Evolutionary conservation across 2,113 vertebrate species (phyloP), one percentile per base, ranked within the genome.

Genomic region (Callipepla californica): DNA sequence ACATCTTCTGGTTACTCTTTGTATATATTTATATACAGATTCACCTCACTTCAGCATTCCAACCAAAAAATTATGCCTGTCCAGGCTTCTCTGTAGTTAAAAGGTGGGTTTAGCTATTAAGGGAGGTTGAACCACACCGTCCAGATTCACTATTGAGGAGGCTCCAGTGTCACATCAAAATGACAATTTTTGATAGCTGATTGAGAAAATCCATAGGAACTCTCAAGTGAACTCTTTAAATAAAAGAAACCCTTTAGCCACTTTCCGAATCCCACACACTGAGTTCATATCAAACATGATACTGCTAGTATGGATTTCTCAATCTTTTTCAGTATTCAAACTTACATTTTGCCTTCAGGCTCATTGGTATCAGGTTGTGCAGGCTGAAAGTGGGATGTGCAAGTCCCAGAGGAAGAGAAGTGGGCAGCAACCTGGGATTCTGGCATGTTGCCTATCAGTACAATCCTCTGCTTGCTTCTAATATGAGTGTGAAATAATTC

Each of bases 331-430:
- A 61, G 30, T 59, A 86, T 75, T 95, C 26, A 89, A 91, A 90
- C 79, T 86, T 83, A 42, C 7, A 76, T 87, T 95, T 95, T 93
- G 85, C 74, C 66, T 92, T 83, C 80, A 70, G 91, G 87, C 75
- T 92, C 85, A 63, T 57, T 86, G 79, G 76, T 30, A 94, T 73
- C 28, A 84, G 72, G 75, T 66, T 80, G 38, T 93, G 65, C 68
- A 85, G 61, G 68, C 65, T 80, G 65, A 70, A n/a, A 80, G 76
- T 50, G 69, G 73, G 84, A 83, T 59, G 70, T 61, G 45, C 83
- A 30, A 85, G 82, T 90, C 73, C 30, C 85, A 90, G 53, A 95
- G 82, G 84, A 87, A 91, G 94, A 91, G 72, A 45, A 90, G 73
- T 50, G 76, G 76, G 69, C 36, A 79, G 76, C 47, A 72, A n/a